Evolutionary conservation across 2,888 invertebrate genomes (phyloP).

Genomic region (Calameuta pallipes): DNA sequence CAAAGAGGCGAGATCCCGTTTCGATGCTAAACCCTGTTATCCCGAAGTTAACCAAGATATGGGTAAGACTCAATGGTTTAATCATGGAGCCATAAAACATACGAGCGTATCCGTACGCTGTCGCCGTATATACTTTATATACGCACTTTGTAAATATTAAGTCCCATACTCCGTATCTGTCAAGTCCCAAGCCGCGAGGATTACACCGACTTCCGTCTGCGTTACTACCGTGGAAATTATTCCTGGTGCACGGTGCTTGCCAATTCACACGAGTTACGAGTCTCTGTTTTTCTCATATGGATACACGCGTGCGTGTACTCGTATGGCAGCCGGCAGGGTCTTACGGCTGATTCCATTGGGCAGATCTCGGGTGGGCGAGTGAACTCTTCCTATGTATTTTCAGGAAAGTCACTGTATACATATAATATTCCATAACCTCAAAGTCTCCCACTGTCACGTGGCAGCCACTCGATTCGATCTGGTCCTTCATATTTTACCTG

Average conservation of each 20-base stretch:
- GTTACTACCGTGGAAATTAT: not conserved
- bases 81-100: not conserved
- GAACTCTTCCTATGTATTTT: not conserved
- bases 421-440: not conserved
- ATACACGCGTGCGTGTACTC: not conserved
- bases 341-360: not conserved
- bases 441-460: not conserved
- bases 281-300: not conserved
- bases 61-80: not conserved
- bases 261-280: not conserved
- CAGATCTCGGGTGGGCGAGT: not conserved
- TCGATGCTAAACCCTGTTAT: not conserved
- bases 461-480: too few relatives aligned
- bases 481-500: not conserved
- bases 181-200: not conserved
- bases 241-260: not conserved
- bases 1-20: not conserved
- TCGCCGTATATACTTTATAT: not conserved
- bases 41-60: not conserved
- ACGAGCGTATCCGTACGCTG: not conserved
- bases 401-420: not conserved
- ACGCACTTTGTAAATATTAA: not conserved
- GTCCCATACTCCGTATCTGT: not conserved
- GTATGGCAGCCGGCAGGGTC: not conserved
- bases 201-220: not conserved